Evolutionary conservation across 2,113 vertebrate species (phyloP), one percentile per base, ranked within the genome.

Genomic region (Ophthalmolycus amberensis): DNA sequence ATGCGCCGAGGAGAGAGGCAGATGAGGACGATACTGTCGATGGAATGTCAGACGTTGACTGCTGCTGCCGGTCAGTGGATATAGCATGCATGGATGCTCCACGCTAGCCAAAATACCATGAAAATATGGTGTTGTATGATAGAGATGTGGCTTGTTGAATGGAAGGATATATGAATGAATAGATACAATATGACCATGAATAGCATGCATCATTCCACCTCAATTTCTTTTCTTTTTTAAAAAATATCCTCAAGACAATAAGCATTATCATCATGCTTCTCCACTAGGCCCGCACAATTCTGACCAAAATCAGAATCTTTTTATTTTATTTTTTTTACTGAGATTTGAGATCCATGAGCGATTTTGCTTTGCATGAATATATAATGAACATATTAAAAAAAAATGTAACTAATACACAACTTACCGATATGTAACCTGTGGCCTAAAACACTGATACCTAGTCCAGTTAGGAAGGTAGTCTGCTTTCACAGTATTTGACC

Each of bases 11-110:
- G 40, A 58, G 71, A 40, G 56, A 66, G 70, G 56, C 63, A 50
- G 77, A 77, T 71, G 63, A 78, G 50, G 69, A 70, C 14, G 71
- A 66, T 44, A 18, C 34, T 42, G 46, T 7, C 9, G 3, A 18
- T 5, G 34, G 71, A 62, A 76, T 82, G 68, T 70, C 71, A 79
- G 18, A 76, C 34, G 54, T 59, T 76, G 44, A 7, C 59, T 63
- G 44, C 75, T 42, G 52, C 59, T 58, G 7, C 80, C 2, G 9
- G 46, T 78, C 42, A 72, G n/a, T 3, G 18, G 44, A 50, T 77
- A 6, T 1, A 22, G 32, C 50, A 16, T 11, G 46, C 38, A 15
- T 2, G 6, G 40, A 40, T 77, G 37, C 58, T 12, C 59, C 7
- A 25, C 6, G 25, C 6, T 7, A 4, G 22, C 40, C 62, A 50